phyloP scores from a whole-genome alignment of 2,797 vertebrate genomes.

The Pristis pectinata region DNA sequence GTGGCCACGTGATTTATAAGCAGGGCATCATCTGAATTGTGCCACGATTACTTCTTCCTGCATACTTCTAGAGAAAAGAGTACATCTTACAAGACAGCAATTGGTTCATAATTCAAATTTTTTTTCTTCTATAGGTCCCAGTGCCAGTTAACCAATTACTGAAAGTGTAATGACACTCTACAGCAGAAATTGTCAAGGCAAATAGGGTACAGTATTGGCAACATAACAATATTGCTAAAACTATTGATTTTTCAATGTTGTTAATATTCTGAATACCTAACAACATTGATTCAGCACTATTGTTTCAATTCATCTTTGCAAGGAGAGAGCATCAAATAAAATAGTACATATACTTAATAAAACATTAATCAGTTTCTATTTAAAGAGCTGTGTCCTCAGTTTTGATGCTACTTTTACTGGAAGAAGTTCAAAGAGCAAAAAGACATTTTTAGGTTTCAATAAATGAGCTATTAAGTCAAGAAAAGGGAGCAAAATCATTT shows the following conservation, averaged over 20 bases:
- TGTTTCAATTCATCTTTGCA: background rate
- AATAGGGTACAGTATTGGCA: background rate
- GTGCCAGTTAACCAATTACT: background rate
- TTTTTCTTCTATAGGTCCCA: background rate
- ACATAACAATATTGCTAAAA: background rate
- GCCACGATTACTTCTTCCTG: background rate
- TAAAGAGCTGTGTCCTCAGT: background rate
- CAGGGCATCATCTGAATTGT: background rate
- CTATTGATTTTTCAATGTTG: background rate
- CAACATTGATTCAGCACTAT: background rate
- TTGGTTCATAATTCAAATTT: background rate
- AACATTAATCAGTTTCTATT: background rate
- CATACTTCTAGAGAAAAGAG: background rate
- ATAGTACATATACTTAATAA: background rate
- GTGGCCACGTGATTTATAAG: background rate
- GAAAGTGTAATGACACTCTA: background rate
- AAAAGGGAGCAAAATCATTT: background rate
- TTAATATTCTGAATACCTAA: background rate
- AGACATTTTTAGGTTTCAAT: background rate
- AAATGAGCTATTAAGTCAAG: background rate
- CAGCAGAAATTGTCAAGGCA: background rate
- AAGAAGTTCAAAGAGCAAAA: background rate
- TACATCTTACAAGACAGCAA: background rate
- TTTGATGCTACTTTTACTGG: background rate
- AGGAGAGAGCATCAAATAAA: background rate